phyloP scores from a whole-genome alignment of 2,888 invertebrate genomes.

The Saturnia pavonia region DNA sequence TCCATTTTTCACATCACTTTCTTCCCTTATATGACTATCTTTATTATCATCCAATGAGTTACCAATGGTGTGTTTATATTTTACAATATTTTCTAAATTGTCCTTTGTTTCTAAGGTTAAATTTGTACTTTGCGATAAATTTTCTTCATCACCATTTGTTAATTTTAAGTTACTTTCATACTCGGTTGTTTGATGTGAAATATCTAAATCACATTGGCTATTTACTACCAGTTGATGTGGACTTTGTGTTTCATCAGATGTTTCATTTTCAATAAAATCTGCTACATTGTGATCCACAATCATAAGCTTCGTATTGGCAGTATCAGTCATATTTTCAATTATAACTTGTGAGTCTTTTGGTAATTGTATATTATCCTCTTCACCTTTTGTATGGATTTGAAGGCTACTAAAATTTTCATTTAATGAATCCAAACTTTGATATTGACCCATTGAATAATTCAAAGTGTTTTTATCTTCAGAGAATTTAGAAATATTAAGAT shows the following conservation, averaged over 20 bases:
- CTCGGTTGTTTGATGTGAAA: not conserved
- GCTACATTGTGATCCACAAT: too few relatives aligned
- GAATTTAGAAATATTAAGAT: not conserved
- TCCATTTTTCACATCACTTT: not conserved
- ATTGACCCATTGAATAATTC: not conserved
- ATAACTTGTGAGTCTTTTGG: too few relatives aligned
- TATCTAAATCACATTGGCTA: not conserved
- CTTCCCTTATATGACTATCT: not conserved
- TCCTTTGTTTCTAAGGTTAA: not conserved
- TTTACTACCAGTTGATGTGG: not conserved
- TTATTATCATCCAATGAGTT: not conserved
- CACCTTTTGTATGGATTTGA: too few relatives aligned
- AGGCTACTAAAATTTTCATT: not conserved
- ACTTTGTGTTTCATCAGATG: not conserved
- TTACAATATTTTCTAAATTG: not conserved
- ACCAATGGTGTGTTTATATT: not conserved
- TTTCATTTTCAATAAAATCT: too few relatives aligned
- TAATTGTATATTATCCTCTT: too few relatives aligned
- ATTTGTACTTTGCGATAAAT: not conserved
- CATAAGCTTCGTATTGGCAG: too few relatives aligned
- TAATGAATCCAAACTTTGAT: not conserved
- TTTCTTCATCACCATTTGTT: not conserved
- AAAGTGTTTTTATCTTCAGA: not conserved
- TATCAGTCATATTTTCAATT: too few relatives aligned
- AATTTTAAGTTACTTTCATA: not conserved